Conservation (phyloP, 2,888 invertebrate genomes). For the Dryococelus australis region DNA sequence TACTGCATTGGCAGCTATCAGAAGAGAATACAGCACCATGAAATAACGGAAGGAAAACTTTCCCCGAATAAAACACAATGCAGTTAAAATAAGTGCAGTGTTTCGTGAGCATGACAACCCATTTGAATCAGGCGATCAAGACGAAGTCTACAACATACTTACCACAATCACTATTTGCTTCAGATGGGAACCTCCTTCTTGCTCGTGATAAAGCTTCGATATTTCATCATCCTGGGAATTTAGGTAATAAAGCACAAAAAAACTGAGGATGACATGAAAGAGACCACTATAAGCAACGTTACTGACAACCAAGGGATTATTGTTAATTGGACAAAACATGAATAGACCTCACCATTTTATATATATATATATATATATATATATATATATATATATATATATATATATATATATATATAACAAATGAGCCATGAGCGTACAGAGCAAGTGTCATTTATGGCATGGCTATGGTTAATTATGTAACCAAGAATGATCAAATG, state of each 20-base stretch:
- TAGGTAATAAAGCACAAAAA: background rate
- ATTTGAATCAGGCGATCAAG: no score
- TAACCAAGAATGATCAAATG: conserved; percentile 21
- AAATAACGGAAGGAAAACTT: no score
- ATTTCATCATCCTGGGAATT: background rate
- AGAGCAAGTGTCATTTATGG: background rate
- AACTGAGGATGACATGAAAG: background rate
- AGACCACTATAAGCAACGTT: background rate
- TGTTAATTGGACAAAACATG: background rate
- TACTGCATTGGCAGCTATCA: no score
- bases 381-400: no score
- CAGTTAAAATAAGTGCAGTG: no score
- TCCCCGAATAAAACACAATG: no score
- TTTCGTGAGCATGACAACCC: no score
- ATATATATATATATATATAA: no score
- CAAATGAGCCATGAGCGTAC: background rate
- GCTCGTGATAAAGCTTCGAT: background rate
- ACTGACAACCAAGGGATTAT: background rate
- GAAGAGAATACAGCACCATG: no score
- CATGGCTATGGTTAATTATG: background rate
- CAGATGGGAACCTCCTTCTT: background rate
- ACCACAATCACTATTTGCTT: no score
- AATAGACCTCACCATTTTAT: background rate
- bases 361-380: no score
- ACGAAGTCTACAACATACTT: no score